Evolutionary conservation across 1,140 invertebrate genomes (phyloP).

Genomic region (Lordiphosa mommai): DNA sequence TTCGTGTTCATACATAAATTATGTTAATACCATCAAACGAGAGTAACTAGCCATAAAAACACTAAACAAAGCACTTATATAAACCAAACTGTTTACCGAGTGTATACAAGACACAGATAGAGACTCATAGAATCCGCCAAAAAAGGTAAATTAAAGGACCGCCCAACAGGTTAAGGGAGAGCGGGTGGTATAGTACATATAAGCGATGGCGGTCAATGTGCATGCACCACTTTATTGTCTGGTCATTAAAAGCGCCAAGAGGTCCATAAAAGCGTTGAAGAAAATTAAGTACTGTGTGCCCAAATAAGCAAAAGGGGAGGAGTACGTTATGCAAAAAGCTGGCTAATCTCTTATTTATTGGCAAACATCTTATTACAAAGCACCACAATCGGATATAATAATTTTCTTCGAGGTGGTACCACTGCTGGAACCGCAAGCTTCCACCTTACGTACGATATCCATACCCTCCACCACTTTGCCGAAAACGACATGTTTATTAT

Average conservation of each 20-base stretch:
- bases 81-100: constrained; percentile 34
- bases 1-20: constrained; percentile 73
- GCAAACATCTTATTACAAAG: background rate
- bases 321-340: too few relatives aligned
- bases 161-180: constrained; percentile 2
- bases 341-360: too few relatives aligned
- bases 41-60: constrained; percentile 65
- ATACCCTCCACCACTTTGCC: background rate
- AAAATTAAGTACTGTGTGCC: constrained; percentile 61
- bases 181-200: too few relatives aligned
- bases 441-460: background rate
- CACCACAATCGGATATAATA: background rate
- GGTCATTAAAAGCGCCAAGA: constrained; percentile 55
- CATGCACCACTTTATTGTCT: constrained; percentile 53
- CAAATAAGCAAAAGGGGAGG: too few relatives aligned
- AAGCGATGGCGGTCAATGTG: too few relatives aligned
- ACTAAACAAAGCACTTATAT: constrained; percentile 56
- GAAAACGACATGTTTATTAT: background rate
- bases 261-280: constrained; percentile 54
- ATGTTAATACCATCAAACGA: constrained; percentile 72
- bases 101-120: constrained; percentile 10
- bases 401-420: background rate
- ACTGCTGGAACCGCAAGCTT: background rate
- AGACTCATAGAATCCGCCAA: constrained; percentile 19
- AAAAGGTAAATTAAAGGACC: constrained; percentile 13